Evolutionary conservation across 92 coral and sea anemone genomes (phyloP).

Genomic region (Metridium senile): DNA sequence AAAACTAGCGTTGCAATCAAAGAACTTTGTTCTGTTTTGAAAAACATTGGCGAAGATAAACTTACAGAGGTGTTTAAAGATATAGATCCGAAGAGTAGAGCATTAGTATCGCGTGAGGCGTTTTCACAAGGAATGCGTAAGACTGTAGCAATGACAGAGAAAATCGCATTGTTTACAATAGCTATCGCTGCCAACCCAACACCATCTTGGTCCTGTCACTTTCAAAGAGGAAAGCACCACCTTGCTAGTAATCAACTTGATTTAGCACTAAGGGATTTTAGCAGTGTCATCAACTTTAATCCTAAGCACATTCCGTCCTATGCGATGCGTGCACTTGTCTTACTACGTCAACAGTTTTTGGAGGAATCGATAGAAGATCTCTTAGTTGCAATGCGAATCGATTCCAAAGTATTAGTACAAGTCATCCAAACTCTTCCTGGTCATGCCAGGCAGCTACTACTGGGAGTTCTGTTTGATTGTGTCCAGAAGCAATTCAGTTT

Average conservation of each 20-base stretch:
- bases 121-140: constrained; percentile 63
- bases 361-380: constrained; percentile 67
- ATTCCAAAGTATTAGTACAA: constrained; percentile 49
- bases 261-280: constrained; percentile 57
- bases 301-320: constrained; percentile 55
- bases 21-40: constrained; percentile 64
- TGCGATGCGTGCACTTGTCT: constrained; percentile 55
- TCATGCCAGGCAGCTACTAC: constrained; percentile 40
- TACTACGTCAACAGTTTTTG: constrained; percentile 22
- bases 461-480: constrained; percentile 70
- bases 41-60: constrained; percentile 73
- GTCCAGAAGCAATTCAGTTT: constrained; percentile 74
- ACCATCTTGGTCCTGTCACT: constrained; percentile 53
- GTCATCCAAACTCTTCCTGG: constrained; percentile 67
- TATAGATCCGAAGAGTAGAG: constrained; percentile 55
- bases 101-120: constrained; percentile 71
- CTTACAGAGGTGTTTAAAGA: constrained; percentile 55
- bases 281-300: constrained; percentile 40
- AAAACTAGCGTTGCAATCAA: constrained; percentile 64
- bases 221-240: constrained; percentile 58
- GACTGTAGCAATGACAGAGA: constrained; percentile 5
- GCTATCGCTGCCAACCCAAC: constrained; percentile 67
- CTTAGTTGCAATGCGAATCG: constrained; percentile 58
- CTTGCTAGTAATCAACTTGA: constrained; percentile 32
- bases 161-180: constrained; percentile 53